Conservation (phyloP, 2,113 vertebrate species). For the Alexandromys fortis region DNA sequence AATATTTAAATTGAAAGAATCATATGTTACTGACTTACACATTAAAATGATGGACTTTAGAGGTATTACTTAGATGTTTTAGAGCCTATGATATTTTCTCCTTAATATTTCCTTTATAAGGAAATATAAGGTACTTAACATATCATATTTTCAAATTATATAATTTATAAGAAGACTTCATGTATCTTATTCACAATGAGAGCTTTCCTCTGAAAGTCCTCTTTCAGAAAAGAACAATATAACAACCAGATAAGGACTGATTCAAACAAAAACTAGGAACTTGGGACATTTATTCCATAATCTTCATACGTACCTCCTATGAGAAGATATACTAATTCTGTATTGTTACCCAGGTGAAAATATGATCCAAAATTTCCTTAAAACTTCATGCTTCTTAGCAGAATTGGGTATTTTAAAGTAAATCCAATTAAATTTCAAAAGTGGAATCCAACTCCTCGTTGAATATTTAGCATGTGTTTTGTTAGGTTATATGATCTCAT, state of each 20-base stretch:
- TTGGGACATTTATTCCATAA: rapidly evolving
- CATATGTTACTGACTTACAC: neutral
- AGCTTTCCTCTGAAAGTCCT: neutral
- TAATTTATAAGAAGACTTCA: neutral
- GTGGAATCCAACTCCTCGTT: neutral
- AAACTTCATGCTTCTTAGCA: neutral
- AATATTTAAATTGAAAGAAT: neutral
- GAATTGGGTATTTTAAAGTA: neutral
- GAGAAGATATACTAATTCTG: neutral
- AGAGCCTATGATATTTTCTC: neutral
- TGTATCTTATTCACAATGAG: neutral
- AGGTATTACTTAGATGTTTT: neutral
- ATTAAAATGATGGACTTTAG: neutral
- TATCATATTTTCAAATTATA: neutral
- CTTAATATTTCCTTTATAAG: neutral
- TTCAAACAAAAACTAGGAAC: neutral
- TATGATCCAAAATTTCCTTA: neutral
- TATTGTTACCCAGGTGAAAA: neutral
- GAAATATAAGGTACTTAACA: neutral
- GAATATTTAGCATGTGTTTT: neutral
- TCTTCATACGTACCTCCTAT: no score
- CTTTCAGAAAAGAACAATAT: neutral
- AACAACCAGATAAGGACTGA: neutral
- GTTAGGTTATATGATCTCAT: neutral
- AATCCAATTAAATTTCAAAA: neutral